Base-by-base conservation (phyloP, 2,797 vertebrate species). In the Sebastolobus altivelis region DNA sequence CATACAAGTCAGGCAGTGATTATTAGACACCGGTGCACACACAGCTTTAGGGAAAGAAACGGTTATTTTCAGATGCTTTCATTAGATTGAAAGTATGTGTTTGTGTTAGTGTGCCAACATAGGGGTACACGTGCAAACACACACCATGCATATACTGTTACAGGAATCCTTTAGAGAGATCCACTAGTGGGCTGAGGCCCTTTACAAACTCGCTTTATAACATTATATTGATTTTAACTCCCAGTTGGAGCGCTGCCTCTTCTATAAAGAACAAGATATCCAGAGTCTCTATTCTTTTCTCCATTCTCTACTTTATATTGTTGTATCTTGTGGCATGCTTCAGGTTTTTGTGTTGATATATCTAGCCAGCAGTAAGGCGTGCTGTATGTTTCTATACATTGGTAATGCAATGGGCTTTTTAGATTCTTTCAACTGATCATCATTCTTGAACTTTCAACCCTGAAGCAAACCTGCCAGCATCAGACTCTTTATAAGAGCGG, bases 61-160 rank as follows among this genome's bases (percentile, higher is more conserved):
- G 2, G 61, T 33, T 68, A 46, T 87, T 77, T 82, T 89, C 40
- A 82, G 75, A 86, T 69, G 68, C 60, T 76, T 85, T 72, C 2
- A 70, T 71, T 55, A 59, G 49, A 33, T 20, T 68, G 22, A 62
- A 82, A 59, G n/a, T 75, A 3, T 80, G 59, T 73, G 37, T 46
- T 9, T 29, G 35, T 69, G 35, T 49, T 37, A 7, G n/a, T 63
- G 52, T 66, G 70, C 60, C 60, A 63, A 35, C 14, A 22, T 55
- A 22, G 16, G 37, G 52, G 29, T 69, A 49, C 20, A 40, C 13
- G 22, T 55, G 10, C 25, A 61, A 46, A 67, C 54, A 77, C 60
- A 69, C 20, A 33, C 13, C 27, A 59, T 66, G 8, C 25, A 56
- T 62, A 72, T 43, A 63, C n/a, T 81, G 65, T 87, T 78, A 52